phyloP scores from a whole-genome alignment of 2,113 vertebrate species.

The Psettodes erumei region DNA sequence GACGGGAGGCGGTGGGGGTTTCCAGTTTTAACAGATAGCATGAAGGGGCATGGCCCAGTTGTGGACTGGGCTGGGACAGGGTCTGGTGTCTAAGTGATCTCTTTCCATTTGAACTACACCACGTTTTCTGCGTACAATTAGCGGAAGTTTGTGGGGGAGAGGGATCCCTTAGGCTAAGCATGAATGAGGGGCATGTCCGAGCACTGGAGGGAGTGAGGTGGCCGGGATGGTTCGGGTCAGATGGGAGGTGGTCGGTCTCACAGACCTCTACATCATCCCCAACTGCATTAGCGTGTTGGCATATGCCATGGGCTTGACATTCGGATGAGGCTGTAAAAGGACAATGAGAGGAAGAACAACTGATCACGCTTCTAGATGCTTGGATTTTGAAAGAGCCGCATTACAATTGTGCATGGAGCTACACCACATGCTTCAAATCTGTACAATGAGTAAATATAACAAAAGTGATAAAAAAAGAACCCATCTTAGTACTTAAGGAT shows the following conservation, averaged over 20 bases:
- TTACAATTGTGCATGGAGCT: too few relatives aligned
- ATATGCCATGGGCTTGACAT: conserved; percentile 96
- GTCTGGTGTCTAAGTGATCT: conserved; percentile 62
- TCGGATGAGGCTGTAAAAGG: conserved; percentile 90
- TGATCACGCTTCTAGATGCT: background rate
- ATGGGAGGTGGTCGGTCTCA: conserved; percentile 61
- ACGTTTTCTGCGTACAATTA: conserved; percentile 58
- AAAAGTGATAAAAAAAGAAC: background rate
- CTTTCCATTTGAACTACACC: conserved; percentile 61
- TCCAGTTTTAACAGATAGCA: conserved; percentile 62
- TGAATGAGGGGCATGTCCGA: conserved; percentile 57
- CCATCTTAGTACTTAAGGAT: background rate
- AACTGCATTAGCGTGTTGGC: conserved; percentile 93
- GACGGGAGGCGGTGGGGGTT: conserved; percentile 33
- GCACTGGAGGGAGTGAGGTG: conserved; percentile 70
- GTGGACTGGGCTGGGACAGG: conserved; percentile 10
- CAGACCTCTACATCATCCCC: conserved; percentile 90
- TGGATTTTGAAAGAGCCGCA: too few relatives aligned
- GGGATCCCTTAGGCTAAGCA: conserved; percentile 56
- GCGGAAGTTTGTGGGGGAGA: conserved; percentile 40
- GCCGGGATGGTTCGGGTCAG: conserved; percentile 64
- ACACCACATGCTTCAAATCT: background rate
- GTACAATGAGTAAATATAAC: background rate
- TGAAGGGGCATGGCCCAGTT: conserved; percentile 40
- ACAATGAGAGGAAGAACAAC: conserved; percentile 17